Percentiles rank a stretch among this genome's conserved stretches.
Evolutionary conservation across 2,888 invertebrate genomes (phyloP).

Genomic region (Papilio demoleus): DNA sequence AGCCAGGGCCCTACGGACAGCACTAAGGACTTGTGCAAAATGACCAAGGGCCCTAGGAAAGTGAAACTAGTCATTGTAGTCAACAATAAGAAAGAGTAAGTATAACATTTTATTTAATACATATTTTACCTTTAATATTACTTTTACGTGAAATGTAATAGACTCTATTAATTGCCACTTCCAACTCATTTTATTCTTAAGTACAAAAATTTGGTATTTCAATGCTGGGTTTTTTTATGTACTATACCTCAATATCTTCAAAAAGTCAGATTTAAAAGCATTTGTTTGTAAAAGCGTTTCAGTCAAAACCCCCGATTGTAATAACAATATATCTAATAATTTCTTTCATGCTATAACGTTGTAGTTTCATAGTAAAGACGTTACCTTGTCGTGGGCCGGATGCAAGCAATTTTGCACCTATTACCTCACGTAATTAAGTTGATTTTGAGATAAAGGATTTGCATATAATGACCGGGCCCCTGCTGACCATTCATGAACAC

Average conservation of each 20-base stretch:
- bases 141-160: no score
- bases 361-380: not conserved
- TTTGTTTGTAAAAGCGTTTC: no score
- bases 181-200: no score
- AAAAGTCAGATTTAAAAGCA: no score
- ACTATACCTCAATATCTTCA: no score
- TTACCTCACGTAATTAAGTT: conserved; percentile 67
- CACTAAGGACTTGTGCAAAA: conserved; percentile 79
- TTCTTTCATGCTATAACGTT: no score
- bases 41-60: conserved; percentile 84
- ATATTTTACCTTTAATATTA: not conserved
- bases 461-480: conserved; percentile 67
- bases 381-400: conserved; percentile 54
- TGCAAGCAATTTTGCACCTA: conserved; percentile 68
- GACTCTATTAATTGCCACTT: no score
- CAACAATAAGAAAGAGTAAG: conserved; percentile 84
- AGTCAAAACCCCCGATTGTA: no score
- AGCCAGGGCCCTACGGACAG: conserved; percentile 78
- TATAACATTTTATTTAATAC: conserved; percentile 50
- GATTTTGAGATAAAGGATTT: conserved; percentile 72
- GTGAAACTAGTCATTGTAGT: conserved; percentile 84
- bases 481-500: conserved; percentile 65
- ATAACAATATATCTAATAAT: no score
- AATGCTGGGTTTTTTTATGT: no score
- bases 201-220: no score